Conservation (phyloP, 1,140 invertebrate species). For the Bilobella aurantiaca region DNA sequence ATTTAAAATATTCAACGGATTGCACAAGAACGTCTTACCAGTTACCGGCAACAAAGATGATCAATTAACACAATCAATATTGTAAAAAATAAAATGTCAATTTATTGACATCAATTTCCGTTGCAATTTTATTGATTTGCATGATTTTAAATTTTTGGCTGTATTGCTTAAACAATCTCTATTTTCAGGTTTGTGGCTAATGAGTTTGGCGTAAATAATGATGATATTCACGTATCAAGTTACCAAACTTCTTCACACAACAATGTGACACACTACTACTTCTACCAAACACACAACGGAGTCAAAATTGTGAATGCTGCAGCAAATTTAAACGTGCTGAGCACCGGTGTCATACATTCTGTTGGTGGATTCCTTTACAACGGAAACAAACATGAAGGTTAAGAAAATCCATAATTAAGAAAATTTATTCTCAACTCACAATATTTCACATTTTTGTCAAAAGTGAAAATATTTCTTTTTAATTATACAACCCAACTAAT, state of each 20-base stretch:
- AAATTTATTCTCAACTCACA: background rate
- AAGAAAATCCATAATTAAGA: background rate
- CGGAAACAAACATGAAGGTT: background rate
- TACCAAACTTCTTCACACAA: background rate
- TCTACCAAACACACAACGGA: background rate
- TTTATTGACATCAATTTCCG: too few species aligned
- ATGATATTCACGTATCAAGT: background rate
- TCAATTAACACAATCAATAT: too few species aligned
- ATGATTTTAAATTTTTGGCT: too few species aligned
- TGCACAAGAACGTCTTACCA: too few species aligned
- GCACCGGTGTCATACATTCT: background rate
- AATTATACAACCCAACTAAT: too few species aligned
- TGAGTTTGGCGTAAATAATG: background rate
- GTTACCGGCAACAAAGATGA: too few species aligned
- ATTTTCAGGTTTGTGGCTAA: too few species aligned
- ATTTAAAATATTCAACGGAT: too few species aligned
- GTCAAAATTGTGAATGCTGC: background rate
- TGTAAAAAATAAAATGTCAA: too few species aligned
- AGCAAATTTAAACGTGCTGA: background rate
- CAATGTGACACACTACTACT: slow-evolving; percentile 4
- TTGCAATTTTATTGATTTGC: too few species aligned
- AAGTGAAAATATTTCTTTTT: too few species aligned
- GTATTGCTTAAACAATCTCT: too few species aligned
- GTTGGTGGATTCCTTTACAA: background rate
- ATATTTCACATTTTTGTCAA: background rate